A percentile compares a stretch with the other conserved stretches of the same genome.
phyloP scores from a whole-genome alignment of 1,140 invertebrate genomes.

The Zaprionus africanus region DNA sequence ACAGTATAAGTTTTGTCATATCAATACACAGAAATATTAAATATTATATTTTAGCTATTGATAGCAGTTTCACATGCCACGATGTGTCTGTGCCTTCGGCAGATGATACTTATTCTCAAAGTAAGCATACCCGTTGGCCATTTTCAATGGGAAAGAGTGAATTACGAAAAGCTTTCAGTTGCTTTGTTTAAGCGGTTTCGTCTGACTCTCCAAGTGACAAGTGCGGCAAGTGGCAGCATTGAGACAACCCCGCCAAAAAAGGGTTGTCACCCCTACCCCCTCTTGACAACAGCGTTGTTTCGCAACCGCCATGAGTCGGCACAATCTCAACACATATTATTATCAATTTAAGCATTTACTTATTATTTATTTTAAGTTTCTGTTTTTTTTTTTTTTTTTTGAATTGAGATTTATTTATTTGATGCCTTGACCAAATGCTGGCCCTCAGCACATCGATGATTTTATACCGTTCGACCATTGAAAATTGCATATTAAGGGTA shows the following conservation, averaged over 20 bases:
- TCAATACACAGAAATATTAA: no score
- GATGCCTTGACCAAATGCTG: slow-evolving; percentile 19
- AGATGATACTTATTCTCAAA: no score
- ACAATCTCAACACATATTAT: background rate
- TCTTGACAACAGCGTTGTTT: background rate
- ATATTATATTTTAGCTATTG: no score
- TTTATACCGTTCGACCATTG: background rate
- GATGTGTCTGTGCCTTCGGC: no score
- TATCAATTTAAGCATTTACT: background rate
- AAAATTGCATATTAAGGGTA: background rate
- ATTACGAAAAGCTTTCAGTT: slow-evolving; percentile 72
- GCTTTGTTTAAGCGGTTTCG: slow-evolving; percentile 41
- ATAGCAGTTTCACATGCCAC: no score
- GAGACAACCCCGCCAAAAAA: slow-evolving; percentile 25
- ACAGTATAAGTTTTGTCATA: no score
- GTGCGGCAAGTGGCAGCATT: slow-evolving; percentile 27
- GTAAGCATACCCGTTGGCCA: background rate
- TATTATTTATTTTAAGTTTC: background rate
- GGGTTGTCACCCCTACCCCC: background rate
- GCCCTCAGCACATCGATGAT: slow-evolving; percentile 10
- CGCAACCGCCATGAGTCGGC: background rate
- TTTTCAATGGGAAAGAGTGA: slow-evolving; percentile 3
- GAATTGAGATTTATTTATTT: background rate
- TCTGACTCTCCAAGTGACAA: slow-evolving; percentile 37
- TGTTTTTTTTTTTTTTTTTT: background rate